Conservation (phyloP, 1,140 invertebrate species). For the Magallana gigas region DNA sequence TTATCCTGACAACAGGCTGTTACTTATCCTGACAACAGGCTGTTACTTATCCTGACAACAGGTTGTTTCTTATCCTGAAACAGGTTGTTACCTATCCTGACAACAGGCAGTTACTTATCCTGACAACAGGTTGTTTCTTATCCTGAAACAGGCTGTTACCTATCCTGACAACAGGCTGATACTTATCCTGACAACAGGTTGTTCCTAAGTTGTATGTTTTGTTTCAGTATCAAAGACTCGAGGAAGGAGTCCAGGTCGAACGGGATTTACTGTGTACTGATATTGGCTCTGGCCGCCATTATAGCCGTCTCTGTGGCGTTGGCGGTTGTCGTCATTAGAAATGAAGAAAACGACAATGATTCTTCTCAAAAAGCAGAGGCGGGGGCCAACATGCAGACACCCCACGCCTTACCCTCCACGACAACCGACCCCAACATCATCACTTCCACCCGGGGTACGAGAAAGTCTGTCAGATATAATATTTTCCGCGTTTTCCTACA, state of each 20-base stretch:
- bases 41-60: no score
- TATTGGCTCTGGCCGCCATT: constrained; percentile 17
- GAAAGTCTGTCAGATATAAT: background rate
- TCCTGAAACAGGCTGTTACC: no score
- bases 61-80: no score
- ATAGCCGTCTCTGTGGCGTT: background rate
- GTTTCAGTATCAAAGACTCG: background rate
- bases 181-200: no score
- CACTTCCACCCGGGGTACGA: background rate
- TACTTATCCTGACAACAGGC: no score
- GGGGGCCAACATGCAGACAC: background rate
- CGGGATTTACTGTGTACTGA: background rate
- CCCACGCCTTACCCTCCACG: background rate
- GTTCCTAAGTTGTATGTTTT: background rate
- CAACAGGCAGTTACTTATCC: no score
- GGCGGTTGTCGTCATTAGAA: background rate
- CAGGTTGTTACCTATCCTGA: no score
- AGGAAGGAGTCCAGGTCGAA: background rate
- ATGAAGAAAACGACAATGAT: background rate
- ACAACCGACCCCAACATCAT: background rate
- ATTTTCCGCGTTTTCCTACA: background rate
- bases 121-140: no score
- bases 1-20: no score
- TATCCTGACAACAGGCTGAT: no score
- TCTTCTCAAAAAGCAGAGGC: background rate